Conservation (phyloP, 2,888 invertebrate species). For the Theretra japonica region DNA sequence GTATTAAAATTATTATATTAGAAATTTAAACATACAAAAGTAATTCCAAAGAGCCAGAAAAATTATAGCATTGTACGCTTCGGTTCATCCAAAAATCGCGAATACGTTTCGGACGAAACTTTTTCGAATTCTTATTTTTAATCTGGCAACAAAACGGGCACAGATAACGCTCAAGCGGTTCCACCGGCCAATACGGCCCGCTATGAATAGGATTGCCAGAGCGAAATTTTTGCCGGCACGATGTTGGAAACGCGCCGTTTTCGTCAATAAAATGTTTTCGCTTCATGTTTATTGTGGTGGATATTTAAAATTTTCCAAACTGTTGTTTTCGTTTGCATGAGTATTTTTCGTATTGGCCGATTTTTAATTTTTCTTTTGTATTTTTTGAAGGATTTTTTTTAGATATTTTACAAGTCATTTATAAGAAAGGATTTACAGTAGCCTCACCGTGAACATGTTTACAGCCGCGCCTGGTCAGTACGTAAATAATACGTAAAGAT, state of each 20-base stretch:
- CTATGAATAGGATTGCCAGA: constrained; percentile 22
- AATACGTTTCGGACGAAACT: neutral
- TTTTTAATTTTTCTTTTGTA: neutral
- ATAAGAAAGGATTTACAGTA: no score
- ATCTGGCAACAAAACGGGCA: constrained; percentile 19
- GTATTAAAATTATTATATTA: no score
- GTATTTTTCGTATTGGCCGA: neutral
- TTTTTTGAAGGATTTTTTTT: neutral
- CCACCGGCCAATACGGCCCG: neutral
- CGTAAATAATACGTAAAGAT: no score
- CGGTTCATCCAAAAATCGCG: neutral
- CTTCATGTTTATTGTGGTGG: constrained; percentile 1
- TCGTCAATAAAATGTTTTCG: constrained; percentile 13
- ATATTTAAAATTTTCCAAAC: constrained; percentile 5
- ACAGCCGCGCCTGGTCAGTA: no score
- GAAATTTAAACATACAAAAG: no score
- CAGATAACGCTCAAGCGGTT: constrained; percentile 24
- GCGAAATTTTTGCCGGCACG: constrained; percentile 16
- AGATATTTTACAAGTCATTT: neutral
- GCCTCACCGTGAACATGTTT: no score
- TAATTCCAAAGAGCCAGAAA: no score
- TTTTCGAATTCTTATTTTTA: constrained; percentile 14
- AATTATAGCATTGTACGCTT: no score
- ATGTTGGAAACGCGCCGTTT: neutral
- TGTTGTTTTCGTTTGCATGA: neutral